Evolutionary conservation across 2,797 vertebrate species (phyloP).

Genomic region (Halcyon smyrnensis): DNA sequence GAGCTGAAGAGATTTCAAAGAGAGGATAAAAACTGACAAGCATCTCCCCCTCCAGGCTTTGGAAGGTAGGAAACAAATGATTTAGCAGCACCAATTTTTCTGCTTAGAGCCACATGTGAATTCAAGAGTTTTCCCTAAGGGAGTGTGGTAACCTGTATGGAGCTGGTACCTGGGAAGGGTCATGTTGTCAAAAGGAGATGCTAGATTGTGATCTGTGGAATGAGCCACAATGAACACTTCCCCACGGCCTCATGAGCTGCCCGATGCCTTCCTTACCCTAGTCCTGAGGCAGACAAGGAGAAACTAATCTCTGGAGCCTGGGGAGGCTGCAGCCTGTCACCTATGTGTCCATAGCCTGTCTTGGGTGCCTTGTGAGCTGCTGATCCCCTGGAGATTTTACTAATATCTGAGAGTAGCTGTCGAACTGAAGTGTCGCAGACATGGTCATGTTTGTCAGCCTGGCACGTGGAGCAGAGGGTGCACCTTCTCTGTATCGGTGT

Average conservation of each 20-base stretch:
- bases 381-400: neutral
- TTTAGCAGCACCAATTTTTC: neutral
- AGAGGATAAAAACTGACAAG: constrained; percentile 7
- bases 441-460: neutral
- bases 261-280: neutral
- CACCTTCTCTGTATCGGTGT: neutral
- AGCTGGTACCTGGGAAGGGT: constrained; percentile 6
- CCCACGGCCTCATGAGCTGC: neutral
- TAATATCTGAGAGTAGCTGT: neutral
- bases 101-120: neutral
- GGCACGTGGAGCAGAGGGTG: neutral
- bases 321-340: neutral
- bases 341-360: neutral
- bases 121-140: neutral
- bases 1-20: constrained; percentile 43
- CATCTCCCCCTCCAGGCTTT: constrained; percentile 43
- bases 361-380: neutral
- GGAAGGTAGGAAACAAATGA: constrained; percentile 15
- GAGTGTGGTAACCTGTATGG: neutral
- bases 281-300: neutral
- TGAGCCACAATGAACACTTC: neutral
- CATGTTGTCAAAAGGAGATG: neutral
- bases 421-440: neutral
- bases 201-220: constrained; percentile 8
- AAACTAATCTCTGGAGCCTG: neutral